Base-by-base conservation (phyloP, 2,113 vertebrate genomes). In the Chelonoidis abingdonii region DNA sequence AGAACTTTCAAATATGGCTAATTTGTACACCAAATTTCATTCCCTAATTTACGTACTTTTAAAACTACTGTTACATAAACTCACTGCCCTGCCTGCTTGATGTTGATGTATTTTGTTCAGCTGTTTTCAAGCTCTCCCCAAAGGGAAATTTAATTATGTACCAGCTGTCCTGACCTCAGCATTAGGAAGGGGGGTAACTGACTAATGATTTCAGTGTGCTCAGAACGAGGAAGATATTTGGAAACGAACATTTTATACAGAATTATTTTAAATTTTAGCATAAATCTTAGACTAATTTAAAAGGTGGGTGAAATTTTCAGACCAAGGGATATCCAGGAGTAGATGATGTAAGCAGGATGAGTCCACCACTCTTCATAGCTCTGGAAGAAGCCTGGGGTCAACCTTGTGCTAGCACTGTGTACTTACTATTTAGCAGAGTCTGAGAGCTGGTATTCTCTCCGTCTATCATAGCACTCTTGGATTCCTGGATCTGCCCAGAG, bases 361-460 rank as follows among this genome's bases (percentile, higher is more conserved):
- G 80, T 1, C 16, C 49, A 2, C 3, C 22, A 17, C 13, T 57
- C 19, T 56, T 56, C 35, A 19, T 80, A 56, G 72, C 24, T 27
- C 8, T 56, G 49, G 10, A 38, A 88, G 22, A 83, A 57, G 10
- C 52, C 56, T 35, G 38, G 2, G 12, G 13, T 89, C 57, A 2
- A 19, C 21, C 1, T 16, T 80, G 29, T 5, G 19, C 11, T 78
- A 91, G 79, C 0, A 2, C 38, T 22, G 10, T 2, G 72, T 57
- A 99, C 99, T 98, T 98, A 99, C 98, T 99, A 99, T 96, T 99
- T 99, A 93, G 99, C 98, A 10, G 99, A 99, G 94, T 99, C 99
- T 0, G 98, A 99, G 83, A 99, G 98, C 97, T 99, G 99, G 89
- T 99, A 99, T 79, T 99, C 98, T 81, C 98, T 97, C 83, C 98